Evolutionary conservation across 2,888 invertebrate species (phyloP), one percentile per base, ranked within the genome.

Genomic region (Sarcophaga subvicina): DNA sequence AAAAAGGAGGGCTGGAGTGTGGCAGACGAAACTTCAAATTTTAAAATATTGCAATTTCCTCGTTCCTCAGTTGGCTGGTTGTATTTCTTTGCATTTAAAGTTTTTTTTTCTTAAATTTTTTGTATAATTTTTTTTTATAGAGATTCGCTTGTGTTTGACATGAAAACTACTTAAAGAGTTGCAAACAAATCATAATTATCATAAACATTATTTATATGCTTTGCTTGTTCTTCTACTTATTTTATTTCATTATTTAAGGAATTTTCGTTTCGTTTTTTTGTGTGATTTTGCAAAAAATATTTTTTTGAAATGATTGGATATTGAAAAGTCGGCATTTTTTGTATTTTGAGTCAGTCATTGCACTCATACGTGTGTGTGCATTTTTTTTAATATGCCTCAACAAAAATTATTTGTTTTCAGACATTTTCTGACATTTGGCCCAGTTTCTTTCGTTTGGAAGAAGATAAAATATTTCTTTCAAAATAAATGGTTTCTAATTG

Each of bases 401-500:
- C 71, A 86, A 72, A 75, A 71, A 71, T 54, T 71, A 37, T 77
- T 77, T 45, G 60, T 66, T 77, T 77, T 83, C 83, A 54, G 70
- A 70, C 69, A 27, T 70, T 73, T 25, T 64, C 59, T 80, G 79
- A 84, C 73, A 76, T 80, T 47, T 84, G 47, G 75, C 75, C 83
- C 27, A 80, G 63, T 80, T 84, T 66, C 6, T 66, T 25, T 71
- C 22, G 27, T 59, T 80, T 72, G 37, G 12, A 60, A 83, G 54
- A 67, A 45, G 27, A 47, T n/a, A 78, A 80, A 75, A 20, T 59
- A 11, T 67, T 67, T 27, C 17, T 27, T 45, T 14, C 45, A 8
- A 17, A 49, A 83, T 83, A 72, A 83, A 83, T 72, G 71, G 66
- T 71, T 77, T 77, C 20, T 60, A 77, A 82, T 71, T 82, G 82